Evolutionary conservation across 53 echinoderm and acorn worm species (phyloP).

Genomic region (Mesocentrotus franciscanus): DNA sequence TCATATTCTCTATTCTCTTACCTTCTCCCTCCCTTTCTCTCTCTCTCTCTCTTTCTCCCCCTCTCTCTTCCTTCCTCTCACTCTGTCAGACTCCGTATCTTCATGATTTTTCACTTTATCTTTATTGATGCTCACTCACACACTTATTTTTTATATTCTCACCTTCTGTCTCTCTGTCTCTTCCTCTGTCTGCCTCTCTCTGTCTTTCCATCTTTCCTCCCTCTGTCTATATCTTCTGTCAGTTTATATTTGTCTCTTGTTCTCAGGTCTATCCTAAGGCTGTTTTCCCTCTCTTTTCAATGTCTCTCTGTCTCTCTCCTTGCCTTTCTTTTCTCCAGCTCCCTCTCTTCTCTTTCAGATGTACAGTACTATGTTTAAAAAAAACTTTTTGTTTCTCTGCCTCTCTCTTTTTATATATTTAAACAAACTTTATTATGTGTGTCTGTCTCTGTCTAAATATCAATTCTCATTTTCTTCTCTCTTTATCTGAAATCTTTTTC

Average conservation of each 20-base stretch:
- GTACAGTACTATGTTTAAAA: too few species aligned
- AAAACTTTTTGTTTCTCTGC: too few species aligned
- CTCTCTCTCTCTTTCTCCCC: neutral
- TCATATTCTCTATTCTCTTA: neutral
- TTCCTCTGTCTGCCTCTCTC: neutral
- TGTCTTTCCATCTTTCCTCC: neutral
- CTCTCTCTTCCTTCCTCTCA: neutral
- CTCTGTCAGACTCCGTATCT: too few species aligned
- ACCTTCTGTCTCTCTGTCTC: neutral
- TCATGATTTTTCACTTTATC: neutral
- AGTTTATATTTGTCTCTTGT: too few species aligned
- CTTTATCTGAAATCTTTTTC: neutral
- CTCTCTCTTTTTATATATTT: neutral
- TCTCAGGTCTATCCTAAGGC: too few species aligned
- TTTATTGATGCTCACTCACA: neutral
- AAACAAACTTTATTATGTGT: neutral
- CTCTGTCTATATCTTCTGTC: too few species aligned
- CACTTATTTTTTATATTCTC: too few species aligned
- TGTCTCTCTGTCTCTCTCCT: neutral
- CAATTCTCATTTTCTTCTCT: neutral
- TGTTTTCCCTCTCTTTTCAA: neutral
- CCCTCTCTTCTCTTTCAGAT: neutral
- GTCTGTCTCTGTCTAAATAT: neutral
- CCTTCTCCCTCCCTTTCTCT: neutral
- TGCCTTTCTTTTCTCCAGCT: neutral